phyloP scores from a whole-genome alignment of 1,140 invertebrate species.

The Cephus cinctus region DNA sequence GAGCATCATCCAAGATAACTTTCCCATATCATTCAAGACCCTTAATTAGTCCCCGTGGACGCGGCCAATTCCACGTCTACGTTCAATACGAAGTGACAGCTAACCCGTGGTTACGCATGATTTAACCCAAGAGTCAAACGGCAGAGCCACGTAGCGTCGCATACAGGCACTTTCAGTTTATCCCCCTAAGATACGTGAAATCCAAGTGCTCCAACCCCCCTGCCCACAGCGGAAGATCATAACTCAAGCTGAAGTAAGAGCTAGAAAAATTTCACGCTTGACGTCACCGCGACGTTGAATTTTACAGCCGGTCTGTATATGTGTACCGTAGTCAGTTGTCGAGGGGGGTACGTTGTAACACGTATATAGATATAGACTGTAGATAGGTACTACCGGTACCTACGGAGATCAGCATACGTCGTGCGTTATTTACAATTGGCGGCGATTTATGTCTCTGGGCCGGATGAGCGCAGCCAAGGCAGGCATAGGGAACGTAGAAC shows the following conservation, averaged over 20 bases:
- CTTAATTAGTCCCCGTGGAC: too few species aligned
- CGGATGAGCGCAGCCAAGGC: conserved; percentile 34
- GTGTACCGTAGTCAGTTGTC: too few species aligned
- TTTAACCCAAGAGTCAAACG: neutral
- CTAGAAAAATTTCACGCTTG: conserved; percentile 28
- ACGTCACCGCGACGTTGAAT: conserved; percentile 16
- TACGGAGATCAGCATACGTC: conserved; percentile 45
- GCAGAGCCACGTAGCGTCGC: too few species aligned
- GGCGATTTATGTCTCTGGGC: conserved; percentile 44
- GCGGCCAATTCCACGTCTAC: too few species aligned
- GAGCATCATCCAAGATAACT: too few species aligned
- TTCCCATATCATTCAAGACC: too few species aligned
- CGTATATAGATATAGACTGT: neutral
- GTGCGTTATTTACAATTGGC: conserved; percentile 50
- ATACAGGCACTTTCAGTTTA: conserved; percentile 16
- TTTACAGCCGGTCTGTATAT: conserved; percentile 9
- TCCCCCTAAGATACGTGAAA: conserved; percentile 28
- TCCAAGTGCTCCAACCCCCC: conserved; percentile 31
- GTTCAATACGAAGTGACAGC: conserved; percentile 8
- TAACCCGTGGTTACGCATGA: neutral
- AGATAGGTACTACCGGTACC: neutral
- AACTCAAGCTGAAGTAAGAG: conserved; percentile 26
- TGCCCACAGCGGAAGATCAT: conserved; percentile 18
- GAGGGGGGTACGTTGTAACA: too few species aligned
- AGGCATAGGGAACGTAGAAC: conserved; percentile 23